A percentile compares a stretch with the other conserved stretches of the same genome.
These are phyloP conservation scores for Lates japonicus DNA, from an alignment of 2,797 vertebrate species.

Conservation along the genomic window DNA sequence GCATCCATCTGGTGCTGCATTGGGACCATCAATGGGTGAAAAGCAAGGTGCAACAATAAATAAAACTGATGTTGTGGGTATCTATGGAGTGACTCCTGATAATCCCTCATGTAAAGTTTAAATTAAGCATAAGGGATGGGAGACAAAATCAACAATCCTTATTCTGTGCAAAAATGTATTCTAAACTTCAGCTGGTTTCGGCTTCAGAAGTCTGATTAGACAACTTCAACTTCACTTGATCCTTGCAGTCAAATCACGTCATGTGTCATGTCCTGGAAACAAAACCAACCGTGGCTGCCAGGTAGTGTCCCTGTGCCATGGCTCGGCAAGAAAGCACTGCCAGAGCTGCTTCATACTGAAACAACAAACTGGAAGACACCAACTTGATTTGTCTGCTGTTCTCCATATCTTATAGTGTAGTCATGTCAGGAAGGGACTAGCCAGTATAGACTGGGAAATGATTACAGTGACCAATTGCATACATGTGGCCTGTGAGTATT, in stretches of 20 bases:
- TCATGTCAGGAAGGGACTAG: neutral
- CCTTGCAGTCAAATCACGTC: neutral
- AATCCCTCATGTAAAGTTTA: neutral
- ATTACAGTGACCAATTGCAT: constrained; percentile 19
- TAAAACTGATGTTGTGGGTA: neutral
- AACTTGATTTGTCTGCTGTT: neutral
- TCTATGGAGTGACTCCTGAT: neutral
- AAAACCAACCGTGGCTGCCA: constrained; percentile 3
- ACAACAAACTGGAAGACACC: neutral
- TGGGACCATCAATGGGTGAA: neutral
- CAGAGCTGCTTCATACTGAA: constrained; percentile 5
- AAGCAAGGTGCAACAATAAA: neutral
- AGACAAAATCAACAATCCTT: neutral
- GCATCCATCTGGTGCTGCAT: neutral
- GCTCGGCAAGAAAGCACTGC: neutral
- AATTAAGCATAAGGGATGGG: too few species aligned
- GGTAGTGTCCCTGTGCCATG: neutral
- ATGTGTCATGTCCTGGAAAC: constrained; percentile 7
- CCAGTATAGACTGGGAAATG: neutral
- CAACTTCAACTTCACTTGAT: constrained; percentile 15
- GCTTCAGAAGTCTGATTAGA: neutral
- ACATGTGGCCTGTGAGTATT: constrained; percentile 14
- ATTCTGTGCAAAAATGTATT: neutral
- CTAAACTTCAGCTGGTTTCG: neutral
- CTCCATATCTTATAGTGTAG: neutral